phyloP scores from a whole-genome alignment of 1,140 invertebrate genomes.

The Brachystomella parvula region DNA sequence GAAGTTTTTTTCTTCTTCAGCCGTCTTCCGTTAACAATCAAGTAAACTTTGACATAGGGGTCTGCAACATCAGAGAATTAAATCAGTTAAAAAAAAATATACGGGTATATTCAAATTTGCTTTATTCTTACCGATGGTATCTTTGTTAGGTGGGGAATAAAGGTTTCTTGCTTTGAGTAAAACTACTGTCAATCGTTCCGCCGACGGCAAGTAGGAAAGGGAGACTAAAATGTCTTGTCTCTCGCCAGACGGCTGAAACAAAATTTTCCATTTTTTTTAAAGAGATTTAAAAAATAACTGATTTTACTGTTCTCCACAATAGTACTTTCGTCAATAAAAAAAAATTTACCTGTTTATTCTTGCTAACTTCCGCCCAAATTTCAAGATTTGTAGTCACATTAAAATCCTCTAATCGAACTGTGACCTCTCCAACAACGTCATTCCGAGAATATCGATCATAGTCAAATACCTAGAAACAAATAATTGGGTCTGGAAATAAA shows the following conservation, averaged over 20 bases:
- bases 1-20: slow-evolving; percentile 88
- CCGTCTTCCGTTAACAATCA: slow-evolving; percentile 72
- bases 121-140: slow-evolving; percentile 50
- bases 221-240: slow-evolving; percentile 71
- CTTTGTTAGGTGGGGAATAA: slow-evolving; percentile 57
- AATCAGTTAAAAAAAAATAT: not conserved
- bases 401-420: slow-evolving; percentile 58
- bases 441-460: slow-evolving; percentile 66
- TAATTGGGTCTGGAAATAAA: no score
- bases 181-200: slow-evolving; percentile 72
- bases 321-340: not conserved
- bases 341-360: slow-evolving; percentile 56
- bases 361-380: slow-evolving; percentile 67
- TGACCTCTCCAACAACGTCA: slow-evolving; percentile 67
- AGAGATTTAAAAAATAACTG: not conserved
- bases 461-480: slow-evolving; percentile 52
- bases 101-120: no score
- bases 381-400: slow-evolving; percentile 62
- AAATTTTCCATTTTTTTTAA: slow-evolving; percentile 7
- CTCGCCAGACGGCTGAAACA: slow-evolving; percentile 60
- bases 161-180: slow-evolving; percentile 76
- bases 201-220: slow-evolving; percentile 74
- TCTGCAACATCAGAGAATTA: slow-evolving; percentile 48
- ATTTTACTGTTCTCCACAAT: not conserved
- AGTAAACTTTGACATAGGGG: slow-evolving; percentile 84